phyloP scores from a whole-genome alignment of 2,113 vertebrate species.

The Scytalopus superciliaris region DNA sequence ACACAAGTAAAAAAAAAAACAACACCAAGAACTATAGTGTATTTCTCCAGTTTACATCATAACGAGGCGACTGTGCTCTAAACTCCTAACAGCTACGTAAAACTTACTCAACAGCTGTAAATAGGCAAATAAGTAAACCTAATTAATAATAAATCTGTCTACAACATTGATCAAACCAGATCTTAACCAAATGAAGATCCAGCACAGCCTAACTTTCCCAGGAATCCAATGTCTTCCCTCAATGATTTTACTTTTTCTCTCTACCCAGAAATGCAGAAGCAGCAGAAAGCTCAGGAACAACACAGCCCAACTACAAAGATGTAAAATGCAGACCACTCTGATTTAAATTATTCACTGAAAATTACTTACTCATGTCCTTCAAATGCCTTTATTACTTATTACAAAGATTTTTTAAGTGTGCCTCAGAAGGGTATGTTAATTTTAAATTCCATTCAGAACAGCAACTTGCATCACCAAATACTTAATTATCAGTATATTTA shows the following conservation, averaged over 20 bases:
- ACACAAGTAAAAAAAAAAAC: neutral
- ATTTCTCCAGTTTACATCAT: neutral
- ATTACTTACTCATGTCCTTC: neutral
- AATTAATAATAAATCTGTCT: neutral
- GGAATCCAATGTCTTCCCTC: neutral
- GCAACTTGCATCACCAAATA: neutral
- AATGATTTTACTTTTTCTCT: neutral
- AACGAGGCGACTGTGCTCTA: neutral
- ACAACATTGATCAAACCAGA: neutral
- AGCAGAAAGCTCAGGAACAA: neutral
- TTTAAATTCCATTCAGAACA: constrained; percentile 20
- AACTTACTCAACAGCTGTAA: neutral
- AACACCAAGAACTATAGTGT: neutral
- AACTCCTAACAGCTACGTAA: neutral
- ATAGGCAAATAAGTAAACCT: neutral
- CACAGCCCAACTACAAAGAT: neutral
- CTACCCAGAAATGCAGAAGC: neutral
- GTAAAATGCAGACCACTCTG: neutral
- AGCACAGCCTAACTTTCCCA: neutral
- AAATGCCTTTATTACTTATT: neutral
- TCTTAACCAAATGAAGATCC: neutral
- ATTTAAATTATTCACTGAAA: neutral
- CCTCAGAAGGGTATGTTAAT: constrained; percentile 2
- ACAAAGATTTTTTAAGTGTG: neutral
- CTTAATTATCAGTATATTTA: constrained; percentile 55